Conservation (phyloP, 2,797 vertebrate species). For the Eidolon dupreanum region DNA sequence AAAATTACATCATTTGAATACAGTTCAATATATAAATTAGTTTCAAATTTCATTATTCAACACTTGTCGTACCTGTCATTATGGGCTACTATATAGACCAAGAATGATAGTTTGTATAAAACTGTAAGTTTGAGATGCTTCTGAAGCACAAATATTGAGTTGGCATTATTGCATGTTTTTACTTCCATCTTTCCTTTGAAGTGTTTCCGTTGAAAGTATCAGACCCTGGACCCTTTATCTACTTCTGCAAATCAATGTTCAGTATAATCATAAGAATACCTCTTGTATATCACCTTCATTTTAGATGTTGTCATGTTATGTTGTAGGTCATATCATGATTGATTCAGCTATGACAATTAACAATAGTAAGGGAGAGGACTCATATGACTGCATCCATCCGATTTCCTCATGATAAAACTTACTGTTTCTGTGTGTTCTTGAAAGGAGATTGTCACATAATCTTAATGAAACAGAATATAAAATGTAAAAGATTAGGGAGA, state of each 20-base stretch:
- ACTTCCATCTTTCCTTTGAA: neutral
- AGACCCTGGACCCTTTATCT: neutral
- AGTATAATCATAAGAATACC: fast-evolving
- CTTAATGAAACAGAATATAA: neutral
- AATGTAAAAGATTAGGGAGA: neutral
- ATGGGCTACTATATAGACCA: neutral
- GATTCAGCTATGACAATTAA: neutral
- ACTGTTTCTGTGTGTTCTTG: neutral
- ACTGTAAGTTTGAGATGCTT: neutral
- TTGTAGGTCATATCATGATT: fast-evolving
- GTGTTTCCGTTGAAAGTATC: neutral
- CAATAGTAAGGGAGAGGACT: fast-evolving
- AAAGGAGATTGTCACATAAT: neutral
- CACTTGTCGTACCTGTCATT: neutral
- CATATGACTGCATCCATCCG: fast-evolving
- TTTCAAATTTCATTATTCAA: neutral
- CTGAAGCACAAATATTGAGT: neutral
- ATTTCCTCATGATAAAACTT: neutral
- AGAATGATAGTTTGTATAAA: neutral
- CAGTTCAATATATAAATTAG: neutral
- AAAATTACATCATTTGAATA: neutral
- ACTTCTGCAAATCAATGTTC: neutral
- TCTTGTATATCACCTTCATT: neutral
- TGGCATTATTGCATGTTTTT: neutral
- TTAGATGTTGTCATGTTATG: neutral